Base-by-base conservation (phyloP, 2,888 invertebrate species). In the Nudaria mundana region DNA sequence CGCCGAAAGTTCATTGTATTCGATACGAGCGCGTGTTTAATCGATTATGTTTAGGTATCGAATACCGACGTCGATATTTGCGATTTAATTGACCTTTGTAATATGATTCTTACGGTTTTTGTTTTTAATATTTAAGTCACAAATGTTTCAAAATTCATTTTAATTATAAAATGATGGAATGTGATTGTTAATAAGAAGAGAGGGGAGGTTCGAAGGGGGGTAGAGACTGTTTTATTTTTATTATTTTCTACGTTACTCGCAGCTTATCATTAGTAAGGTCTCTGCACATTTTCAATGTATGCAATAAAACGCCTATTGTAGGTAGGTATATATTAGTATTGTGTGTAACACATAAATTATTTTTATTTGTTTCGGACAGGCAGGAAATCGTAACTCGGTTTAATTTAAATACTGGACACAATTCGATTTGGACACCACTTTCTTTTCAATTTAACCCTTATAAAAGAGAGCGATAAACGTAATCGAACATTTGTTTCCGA, bases 1-100 rank as follows among this genome's bases (percentile, higher is more conserved):
- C 47, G 33, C 51, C 55, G 43, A 56, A 62, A 57, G 46, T 51
- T 69, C 68, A 77, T 81, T 81, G 81, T 71, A 57, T 74, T 72
- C 74, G 67, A 76, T 77, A 55, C 53, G 69, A 64, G 62, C 65
- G 76, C 82, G 81, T 83, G 81, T 76, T 81, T 71, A 85, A 86
- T 86, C 84, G 78, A 86, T 86, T 86, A 71, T 70, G 64, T 76
- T 81, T 79, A 81, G 78, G 81, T 73, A 71, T 83, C 78, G 76
- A 74, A 74, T 84, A 76, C 74, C 58, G 60, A 47, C 56, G 63
- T 53, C 58, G 60, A 69, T 66, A 57, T 71, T 70, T 56, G 57
- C 43, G 45, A 57, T 68, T 62, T 60, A 63, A 63, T 70, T 65
- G 54, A 60, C 56, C 52, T 56, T 58, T 51, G 48, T 39, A 39